These are phyloP conservation scores for Apodemus agrarius DNA, from an alignment of 2,797 vertebrate genomes.

Conservation along the genomic window DNA sequence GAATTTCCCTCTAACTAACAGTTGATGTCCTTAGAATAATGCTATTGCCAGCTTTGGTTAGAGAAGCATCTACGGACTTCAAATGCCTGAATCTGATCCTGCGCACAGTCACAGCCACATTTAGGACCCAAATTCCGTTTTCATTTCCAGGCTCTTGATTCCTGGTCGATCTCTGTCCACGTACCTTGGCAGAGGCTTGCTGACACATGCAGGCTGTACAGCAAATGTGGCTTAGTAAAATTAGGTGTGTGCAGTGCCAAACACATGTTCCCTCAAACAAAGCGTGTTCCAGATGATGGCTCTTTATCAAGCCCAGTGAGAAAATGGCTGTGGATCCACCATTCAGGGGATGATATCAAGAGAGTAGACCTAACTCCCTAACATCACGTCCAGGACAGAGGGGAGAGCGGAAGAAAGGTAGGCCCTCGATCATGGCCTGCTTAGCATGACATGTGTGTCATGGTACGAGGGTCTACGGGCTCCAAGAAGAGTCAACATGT, in stretches of 20 bases:
- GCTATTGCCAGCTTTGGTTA: neutral
- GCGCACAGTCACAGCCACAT: constrained; percentile 44
- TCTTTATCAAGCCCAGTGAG: constrained; percentile 32
- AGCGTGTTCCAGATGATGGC: constrained; percentile 6
- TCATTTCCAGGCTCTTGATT: constrained; percentile 61
- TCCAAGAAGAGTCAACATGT: neutral
- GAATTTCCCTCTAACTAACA: neutral
- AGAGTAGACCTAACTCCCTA: neutral
- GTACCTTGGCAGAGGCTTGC: constrained; percentile 49
- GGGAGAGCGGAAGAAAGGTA: neutral
- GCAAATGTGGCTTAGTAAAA: constrained; percentile 65
- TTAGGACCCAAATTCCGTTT: constrained; percentile 67
- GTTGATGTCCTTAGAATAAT: neutral
- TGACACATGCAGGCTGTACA: neutral
- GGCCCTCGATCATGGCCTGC: neutral
- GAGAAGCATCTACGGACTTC: constrained; percentile 18
- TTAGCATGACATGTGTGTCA: neutral
- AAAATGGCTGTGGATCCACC: neutral
- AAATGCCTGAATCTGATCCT: constrained; percentile 42
- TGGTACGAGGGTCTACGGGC: fast-evolving
- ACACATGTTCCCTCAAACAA: constrained; percentile 49
- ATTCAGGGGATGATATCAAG: constrained; percentile 27
- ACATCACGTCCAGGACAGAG: neutral
- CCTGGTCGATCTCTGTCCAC: constrained; percentile 65
- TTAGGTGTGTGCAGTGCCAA: constrained; percentile 28